A percentile compares a stretch with the other conserved stretches of the same genome.
These are phyloP conservation scores for Bombycilla garrulus DNA, from an alignment of 2,113 vertebrate genomes.

Conservation along the genomic window DNA sequence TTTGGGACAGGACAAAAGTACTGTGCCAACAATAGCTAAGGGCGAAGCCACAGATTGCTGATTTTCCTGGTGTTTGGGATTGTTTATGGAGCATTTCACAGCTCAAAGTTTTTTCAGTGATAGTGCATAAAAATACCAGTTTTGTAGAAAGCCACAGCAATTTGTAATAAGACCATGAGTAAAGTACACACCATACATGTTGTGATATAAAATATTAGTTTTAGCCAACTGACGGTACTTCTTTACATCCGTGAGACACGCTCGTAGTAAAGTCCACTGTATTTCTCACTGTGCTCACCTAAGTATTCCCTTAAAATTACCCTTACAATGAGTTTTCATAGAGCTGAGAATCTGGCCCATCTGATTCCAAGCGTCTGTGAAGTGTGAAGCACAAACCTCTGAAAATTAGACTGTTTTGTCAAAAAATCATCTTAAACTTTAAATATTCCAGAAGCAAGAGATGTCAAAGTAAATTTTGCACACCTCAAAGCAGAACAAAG, in stretches of 20 bases:
- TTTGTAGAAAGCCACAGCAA: not conserved
- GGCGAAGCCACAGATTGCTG: not conserved
- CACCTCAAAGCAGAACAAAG: not conserved
- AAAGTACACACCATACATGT: not conserved
- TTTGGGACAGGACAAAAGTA: not conserved
- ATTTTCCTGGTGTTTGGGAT: not conserved
- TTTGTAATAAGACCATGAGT: not conserved
- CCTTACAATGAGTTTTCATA: not conserved
- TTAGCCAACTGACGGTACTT: not conserved
- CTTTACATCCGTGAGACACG: not conserved
- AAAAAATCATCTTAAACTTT: not conserved
- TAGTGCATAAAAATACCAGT: fast-evolving
- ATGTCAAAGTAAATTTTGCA: not conserved
- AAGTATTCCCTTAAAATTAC: not conserved
- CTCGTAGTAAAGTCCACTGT: not conserved
- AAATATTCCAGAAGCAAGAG: not conserved
- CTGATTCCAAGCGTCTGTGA: not conserved
- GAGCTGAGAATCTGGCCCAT: not conserved
- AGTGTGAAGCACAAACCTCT: not conserved
- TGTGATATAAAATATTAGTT: not conserved
- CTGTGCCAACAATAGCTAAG: not conserved
- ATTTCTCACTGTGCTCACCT: not conserved
- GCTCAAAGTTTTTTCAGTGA: not conserved
- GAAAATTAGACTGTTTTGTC: not conserved
- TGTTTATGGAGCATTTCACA: not conserved